Base-by-base conservation (phyloP, 2,888 invertebrate genomes). In the Platycnemis pennipes region DNA sequence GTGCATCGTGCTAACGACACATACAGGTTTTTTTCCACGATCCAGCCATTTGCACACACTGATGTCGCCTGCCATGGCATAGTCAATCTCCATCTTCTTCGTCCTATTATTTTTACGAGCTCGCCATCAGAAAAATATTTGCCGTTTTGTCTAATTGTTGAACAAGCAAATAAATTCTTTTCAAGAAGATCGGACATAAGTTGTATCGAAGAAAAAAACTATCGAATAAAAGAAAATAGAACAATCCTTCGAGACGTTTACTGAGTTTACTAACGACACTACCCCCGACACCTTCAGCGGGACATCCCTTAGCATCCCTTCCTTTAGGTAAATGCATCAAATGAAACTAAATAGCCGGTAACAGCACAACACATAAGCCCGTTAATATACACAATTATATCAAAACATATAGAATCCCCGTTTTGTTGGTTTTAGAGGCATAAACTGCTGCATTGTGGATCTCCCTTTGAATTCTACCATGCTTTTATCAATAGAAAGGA, bases 401-500 rank as follows among this genome's bases (percentile, higher is more conserved):
- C n/a, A n/a, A n/a, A n/a, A 86, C 31, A 42, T 37, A 16, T 86
- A 37, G 19, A 86, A 86, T 37, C 87, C 94, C 85, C 94, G 45
- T 86, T 94, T 94, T 44, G 53, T 86, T 19, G 94, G 94, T 63
- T 94, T 94, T 46, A 45, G 31, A 31, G 94, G 94, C 77, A 94
- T 77, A 56, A 94, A 94, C 56, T 94, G 94, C 69, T 95, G 95
- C 94, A 95, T 87, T 22, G 95, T 87, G 49, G 85, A 88, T n/a
- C 94, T 88, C 49, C 94, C 95, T 69, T 95, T 95, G 95, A 95
- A 94, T 63, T 86, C 94, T 31, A 95, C 85, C 94, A 95, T 95
- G 19, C 94, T 94, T 88, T 95, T 95, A 94, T 95, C 95, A 13
- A 95, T 94, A 53, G 94, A 94, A n/a, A 95, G 37, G 88, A 94